Percentiles rank a stretch among this genome's conserved stretches.
Evolutionary conservation across 2,113 vertebrate species (phyloP).

Genomic region (Chinchilla lanigera): DNA sequence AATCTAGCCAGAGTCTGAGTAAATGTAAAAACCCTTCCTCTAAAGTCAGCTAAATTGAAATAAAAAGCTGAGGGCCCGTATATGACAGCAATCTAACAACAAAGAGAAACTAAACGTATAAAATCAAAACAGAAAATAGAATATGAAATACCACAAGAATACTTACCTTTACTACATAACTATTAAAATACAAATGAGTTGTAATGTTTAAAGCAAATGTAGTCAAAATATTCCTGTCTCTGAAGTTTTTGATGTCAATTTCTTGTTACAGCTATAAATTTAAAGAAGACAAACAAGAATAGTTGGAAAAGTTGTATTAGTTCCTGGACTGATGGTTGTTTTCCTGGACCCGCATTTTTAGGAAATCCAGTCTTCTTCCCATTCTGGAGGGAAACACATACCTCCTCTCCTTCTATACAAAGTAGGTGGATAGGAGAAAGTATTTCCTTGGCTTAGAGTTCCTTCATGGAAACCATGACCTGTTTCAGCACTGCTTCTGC

Average conservation of each 20-base stretch:
- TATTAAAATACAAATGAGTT: neutral
- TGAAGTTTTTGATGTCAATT: slow-evolving; percentile 11
- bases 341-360: neutral
- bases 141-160: neutral
- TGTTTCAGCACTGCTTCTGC: neutral
- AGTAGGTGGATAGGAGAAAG: neutral
- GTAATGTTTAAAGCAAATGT: neutral
- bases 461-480: neutral
- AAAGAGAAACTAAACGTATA: neutral
- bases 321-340: neutral
- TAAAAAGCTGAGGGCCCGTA: neutral
- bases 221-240: neutral
- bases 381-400: neutral
- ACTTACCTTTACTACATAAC: neutral
- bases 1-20: neutral
- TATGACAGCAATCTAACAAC: neutral
- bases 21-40: neutral
- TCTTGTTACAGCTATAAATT: neutral
- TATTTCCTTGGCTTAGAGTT: neutral
- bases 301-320: neutral
- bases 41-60: neutral
- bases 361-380: neutral
- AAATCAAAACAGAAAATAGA: neutral
- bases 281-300: neutral
- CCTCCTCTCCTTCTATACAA: neutral